Evolutionary conservation across 2,797 vertebrate genomes (phyloP).

Genomic region (Pseudopleuronectes americanus): DNA sequence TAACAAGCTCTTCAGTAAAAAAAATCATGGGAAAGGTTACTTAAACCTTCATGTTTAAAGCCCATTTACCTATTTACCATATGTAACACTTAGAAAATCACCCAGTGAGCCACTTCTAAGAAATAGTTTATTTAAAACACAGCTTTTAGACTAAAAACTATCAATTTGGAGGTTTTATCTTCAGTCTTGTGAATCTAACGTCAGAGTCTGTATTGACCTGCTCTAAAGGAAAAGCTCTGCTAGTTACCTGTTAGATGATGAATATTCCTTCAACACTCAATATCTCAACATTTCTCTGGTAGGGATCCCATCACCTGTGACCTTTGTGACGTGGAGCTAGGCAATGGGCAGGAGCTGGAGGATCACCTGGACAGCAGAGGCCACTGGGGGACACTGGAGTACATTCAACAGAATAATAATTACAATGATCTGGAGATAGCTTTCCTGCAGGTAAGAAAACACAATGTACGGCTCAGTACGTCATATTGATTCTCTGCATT

Average conservation of each 20-base stretch:
- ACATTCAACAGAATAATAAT: conserved; percentile 72
- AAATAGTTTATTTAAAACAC: neutral
- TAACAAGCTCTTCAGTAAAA: too few relatives aligned
- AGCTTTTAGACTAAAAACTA: neutral
- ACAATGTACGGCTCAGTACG: neutral
- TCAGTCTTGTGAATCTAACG: neutral
- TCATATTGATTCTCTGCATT: neutral
- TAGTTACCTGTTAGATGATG: neutral
- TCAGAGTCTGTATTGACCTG: neutral
- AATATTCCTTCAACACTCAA: neutral
- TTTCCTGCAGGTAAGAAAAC: conserved; percentile 71
- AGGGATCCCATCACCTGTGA: conserved; percentile 71
- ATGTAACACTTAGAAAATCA: too few relatives aligned
- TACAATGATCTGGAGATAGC: conserved; percentile 75
- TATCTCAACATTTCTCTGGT: neutral
- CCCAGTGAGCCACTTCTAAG: neutral
- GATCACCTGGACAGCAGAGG: conserved; percentile 71
- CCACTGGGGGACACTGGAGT: conserved; percentile 77
- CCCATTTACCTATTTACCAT: too few relatives aligned
- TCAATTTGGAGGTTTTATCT: neutral
- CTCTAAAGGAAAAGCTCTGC: neutral
- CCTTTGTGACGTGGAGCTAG: conserved; percentile 69
- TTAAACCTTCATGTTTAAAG: too few relatives aligned
- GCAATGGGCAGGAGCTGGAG: conserved; percentile 66
- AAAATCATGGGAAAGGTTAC: too few relatives aligned